Conservation (phyloP, 92 coral and sea anemone species). For the Palythoa heliodiscus region DNA sequence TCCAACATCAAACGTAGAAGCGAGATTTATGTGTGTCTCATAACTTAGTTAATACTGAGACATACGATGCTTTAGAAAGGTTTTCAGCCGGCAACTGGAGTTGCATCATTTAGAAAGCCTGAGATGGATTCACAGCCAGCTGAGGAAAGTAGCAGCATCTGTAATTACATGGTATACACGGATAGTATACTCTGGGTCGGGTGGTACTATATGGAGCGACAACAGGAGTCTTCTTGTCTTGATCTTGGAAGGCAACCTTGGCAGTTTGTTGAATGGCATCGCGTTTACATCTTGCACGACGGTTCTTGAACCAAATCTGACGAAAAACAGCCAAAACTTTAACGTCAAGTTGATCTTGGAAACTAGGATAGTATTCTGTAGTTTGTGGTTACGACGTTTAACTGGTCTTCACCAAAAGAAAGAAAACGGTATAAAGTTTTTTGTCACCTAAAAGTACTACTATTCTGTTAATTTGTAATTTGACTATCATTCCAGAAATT, state of each 20-base stretch:
- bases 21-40: no score
- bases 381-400: no score
- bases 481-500: no score
- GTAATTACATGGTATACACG: not conserved
- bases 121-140: not conserved
- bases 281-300: not conserved
- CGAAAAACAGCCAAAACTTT: not conserved
- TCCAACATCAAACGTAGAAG: no score
- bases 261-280: not conserved
- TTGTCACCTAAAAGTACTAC: no score
- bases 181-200: not conserved
- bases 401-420: no score
- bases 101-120: not conserved
- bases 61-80: no score
- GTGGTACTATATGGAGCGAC: not conserved
- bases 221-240: not conserved
- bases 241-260: not conserved
- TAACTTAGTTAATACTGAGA: no score
- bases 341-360: not conserved
- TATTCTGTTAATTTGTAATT: no score
- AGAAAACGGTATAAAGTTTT: no score
- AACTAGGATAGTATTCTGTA: not conserved
- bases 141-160: conserved; percentile 2
- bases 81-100: not conserved
- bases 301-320: not conserved